Evolutionary conservation across 1,140 invertebrate genomes (phyloP), one percentile per base, ranked within the genome.

Genomic region (Yoshiicerus persimilis): DNA sequence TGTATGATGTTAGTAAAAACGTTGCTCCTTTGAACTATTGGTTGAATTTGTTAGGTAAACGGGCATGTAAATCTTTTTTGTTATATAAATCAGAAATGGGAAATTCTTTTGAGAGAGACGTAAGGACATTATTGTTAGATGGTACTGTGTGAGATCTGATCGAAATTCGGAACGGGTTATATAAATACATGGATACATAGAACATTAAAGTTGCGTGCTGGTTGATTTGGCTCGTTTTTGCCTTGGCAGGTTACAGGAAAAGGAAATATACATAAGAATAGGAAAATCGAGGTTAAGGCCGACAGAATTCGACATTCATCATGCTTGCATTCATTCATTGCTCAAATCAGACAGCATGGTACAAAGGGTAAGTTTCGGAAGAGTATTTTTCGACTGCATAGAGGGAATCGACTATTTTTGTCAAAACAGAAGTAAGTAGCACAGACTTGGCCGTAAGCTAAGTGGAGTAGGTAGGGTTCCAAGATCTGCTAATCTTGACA

Each of bases 261-360:
- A 80, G 75, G 75, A 36, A 36, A 80, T 36, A 80, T 80, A 36
- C 75, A 36, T 36, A 23, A 80, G 75, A 80, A 80, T 80, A 36
- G 30, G 11, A 23, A 80, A 36, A 80, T 36, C 32, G 75, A 80
- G 75, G 75, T 80, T 34, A 80, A 80, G 75, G 75, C 36, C 75
- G 75, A 80, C 75, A 80, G 75, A 80, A 80, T 80, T 34, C 36
- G 75, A 80, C 75, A 38, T 80, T 36, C 75, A 80, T 80, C 32
- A 80, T 80, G 75, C 32, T 36, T n/a, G 30, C n/a, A 80, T 80
- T 38, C 32, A 80, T 80, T 80, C 75, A 80, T 38, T 36, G 32
- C 75, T 80, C 30, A 80, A 20, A 36, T 80, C 75, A 80, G 30
- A 80, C 75, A 80, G 32, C 34, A 34, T 16, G n/a, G 36, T 38